Conservation (phyloP, 2,797 vertebrate species). For the Nasua narica region DNA sequence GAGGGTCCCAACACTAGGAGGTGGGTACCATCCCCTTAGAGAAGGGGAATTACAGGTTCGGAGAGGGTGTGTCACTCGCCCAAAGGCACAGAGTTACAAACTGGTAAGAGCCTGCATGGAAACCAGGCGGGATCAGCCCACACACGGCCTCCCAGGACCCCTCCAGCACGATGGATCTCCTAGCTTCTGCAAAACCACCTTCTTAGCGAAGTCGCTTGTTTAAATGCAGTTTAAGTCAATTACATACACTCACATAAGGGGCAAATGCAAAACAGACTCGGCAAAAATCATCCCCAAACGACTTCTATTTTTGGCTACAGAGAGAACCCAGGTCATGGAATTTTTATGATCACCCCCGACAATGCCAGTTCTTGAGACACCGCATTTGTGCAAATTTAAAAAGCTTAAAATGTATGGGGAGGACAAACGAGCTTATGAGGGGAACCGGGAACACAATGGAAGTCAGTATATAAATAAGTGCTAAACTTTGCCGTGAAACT, state of each 20-base stretch:
- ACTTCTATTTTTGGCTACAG: background rate
- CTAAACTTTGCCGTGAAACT: background rate
- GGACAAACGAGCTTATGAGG: background rate
- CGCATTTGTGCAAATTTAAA: background rate
- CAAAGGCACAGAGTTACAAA: background rate
- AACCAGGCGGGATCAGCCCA: background rate
- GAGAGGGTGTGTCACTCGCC: background rate
- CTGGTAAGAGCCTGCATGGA: background rate
- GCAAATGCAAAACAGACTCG: background rate
- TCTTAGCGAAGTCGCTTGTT: background rate
- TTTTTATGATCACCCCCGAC: background rate
- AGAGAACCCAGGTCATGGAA: background rate
- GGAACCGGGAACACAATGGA: background rate
- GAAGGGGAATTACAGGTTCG: background rate
- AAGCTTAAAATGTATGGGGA: background rate
- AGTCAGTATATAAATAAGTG: background rate
- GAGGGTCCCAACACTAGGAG: background rate
- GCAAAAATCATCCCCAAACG: background rate
- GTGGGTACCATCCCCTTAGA: background rate
- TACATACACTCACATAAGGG: background rate
- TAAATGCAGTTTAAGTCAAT: background rate
- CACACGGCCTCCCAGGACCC: fast-evolving
- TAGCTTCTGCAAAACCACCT: background rate
- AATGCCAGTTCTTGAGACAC: background rate
- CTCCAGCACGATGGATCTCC: background rate